Percentiles rank a stretch among this genome's conserved stretches.
Conservation (phyloP, 2,888 invertebrate genomes). For the Brachypterus glaber region DNA sequence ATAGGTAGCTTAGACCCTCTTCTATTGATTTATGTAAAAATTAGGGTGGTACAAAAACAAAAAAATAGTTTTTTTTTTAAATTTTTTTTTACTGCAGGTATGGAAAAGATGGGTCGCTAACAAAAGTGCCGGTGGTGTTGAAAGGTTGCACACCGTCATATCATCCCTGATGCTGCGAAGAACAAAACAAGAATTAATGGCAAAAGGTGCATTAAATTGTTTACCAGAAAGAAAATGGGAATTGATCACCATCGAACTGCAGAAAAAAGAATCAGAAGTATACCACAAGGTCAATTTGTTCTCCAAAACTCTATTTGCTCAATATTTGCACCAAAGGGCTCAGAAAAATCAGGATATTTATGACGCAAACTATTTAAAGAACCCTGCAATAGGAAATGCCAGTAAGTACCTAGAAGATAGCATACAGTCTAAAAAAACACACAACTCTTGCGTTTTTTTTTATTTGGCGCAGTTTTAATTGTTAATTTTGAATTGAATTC, state of each 20-base stretch:
- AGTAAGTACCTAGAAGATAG: neutral
- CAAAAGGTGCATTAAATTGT: slow-evolving; percentile 49
- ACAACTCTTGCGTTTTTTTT: too few relatives aligned
- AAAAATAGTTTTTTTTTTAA: too few relatives aligned
- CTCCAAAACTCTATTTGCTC: slow-evolving; percentile 65
- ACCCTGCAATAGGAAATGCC: neutral
- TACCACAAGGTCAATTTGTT: slow-evolving; percentile 68
- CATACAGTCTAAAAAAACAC: too few relatives aligned
- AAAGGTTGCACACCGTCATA: slow-evolving; percentile 75
- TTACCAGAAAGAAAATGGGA: slow-evolving; percentile 55
- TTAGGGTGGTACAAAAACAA: too few relatives aligned
- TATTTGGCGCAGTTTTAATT: too few relatives aligned
- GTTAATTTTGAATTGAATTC: too few relatives aligned
- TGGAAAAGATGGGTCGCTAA: slow-evolving; percentile 93
- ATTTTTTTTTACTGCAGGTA: slow-evolving; percentile 52
- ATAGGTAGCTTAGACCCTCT: too few relatives aligned
- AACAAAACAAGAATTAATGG: slow-evolving; percentile 72
- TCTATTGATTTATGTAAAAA: too few relatives aligned
- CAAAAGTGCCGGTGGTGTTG: slow-evolving; percentile 65
- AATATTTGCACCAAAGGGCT: slow-evolving; percentile 65
- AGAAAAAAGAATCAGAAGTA: slow-evolving; percentile 60
- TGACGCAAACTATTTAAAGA: neutral
- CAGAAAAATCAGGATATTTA: slow-evolving; percentile 48
- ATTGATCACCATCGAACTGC: slow-evolving; percentile 52
- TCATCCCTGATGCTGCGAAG: slow-evolving; percentile 78